Base-by-base conservation (phyloP, 2,797 vertebrate species). In the Halcyon leucocephala region DNA sequence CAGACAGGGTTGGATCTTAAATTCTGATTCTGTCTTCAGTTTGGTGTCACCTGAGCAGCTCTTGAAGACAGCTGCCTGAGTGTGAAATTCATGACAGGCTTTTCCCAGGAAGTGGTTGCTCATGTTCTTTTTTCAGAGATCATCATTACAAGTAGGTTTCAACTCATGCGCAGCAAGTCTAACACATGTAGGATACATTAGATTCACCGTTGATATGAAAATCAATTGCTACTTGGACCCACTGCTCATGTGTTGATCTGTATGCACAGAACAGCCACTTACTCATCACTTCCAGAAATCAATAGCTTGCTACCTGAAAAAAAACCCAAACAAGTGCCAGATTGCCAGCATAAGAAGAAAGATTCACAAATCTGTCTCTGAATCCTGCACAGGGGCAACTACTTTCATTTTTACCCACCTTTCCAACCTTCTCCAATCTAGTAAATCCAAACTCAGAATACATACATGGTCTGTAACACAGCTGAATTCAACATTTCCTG, bases 211-310 rank as follows among this genome's bases (percentile, higher is more conserved):
- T 89, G 37, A 81, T 83, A 91, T 19, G 77, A 91, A 94, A 91
- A 86, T 94, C 77, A 86, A 29, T 86, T 57, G 22, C 60, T 70
- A 12, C 42, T 81, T 86, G 61, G 73, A 91, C 48, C n/a, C 48
- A 77, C 25, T 69, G 21, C 46, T 80, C 37, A 28, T 57, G 13
- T 73, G 61, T 54, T 91, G 15, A 83, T 92, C 73, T 77, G 77
- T 62, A 86, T 73, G 61, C 55, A 41, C 10, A 4, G 28, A 91
- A 57, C 12, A 90, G 12, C 12, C 33, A 61, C 44, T 86, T 81
- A 86, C 48, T 86, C 77, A 86, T 83, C 29, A 55, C 35, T 78
- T 92, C 35, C 57, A 84, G 61, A 90, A 93, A 92, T 93, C 86
- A 90, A 89, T 86, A 73, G 3, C 28, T 90, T 65, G 33, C 46